Evolutionary conservation across 2,888 invertebrate species (phyloP).

Genomic region (Magallana nippona): DNA sequence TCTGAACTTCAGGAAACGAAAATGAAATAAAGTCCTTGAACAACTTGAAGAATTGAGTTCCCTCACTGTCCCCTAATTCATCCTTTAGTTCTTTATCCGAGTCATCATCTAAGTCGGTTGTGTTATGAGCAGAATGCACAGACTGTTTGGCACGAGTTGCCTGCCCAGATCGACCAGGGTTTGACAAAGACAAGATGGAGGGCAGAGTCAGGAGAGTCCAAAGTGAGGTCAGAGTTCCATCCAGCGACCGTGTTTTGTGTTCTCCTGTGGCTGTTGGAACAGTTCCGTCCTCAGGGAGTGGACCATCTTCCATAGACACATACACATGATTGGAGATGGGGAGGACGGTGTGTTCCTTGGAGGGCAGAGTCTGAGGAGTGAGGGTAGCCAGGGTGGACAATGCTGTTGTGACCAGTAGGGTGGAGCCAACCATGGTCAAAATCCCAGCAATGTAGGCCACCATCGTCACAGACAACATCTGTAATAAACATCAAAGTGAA

Average conservation of each 20-base stretch:
- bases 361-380: neutral
- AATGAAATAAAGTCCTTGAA: neutral
- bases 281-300: neutral
- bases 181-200: constrained; percentile 28
- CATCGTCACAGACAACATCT: constrained; percentile 83
- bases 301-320: neutral
- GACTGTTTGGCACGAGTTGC: neutral
- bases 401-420: constrained; percentile 75
- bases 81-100: neutral
- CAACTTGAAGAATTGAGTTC: neutral
- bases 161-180: neutral
- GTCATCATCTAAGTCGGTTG: neutral
- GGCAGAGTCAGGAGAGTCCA: constrained; percentile 34
- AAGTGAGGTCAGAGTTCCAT: neutral
- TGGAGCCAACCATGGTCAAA: constrained; percentile 84
- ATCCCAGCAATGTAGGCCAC: constrained; percentile 85
- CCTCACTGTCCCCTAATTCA: neutral
- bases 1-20: neutral
- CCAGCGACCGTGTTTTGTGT: neutral
- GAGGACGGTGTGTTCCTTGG: neutral
- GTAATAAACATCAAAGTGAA: neutral
- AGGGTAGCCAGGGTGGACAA: constrained; percentile 53
- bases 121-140: neutral
- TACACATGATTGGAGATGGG: neutral
- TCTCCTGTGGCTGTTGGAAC: neutral